Base-by-base conservation (phyloP, 2,797 vertebrate genomes). In the Ammospiza maritima region DNA sequence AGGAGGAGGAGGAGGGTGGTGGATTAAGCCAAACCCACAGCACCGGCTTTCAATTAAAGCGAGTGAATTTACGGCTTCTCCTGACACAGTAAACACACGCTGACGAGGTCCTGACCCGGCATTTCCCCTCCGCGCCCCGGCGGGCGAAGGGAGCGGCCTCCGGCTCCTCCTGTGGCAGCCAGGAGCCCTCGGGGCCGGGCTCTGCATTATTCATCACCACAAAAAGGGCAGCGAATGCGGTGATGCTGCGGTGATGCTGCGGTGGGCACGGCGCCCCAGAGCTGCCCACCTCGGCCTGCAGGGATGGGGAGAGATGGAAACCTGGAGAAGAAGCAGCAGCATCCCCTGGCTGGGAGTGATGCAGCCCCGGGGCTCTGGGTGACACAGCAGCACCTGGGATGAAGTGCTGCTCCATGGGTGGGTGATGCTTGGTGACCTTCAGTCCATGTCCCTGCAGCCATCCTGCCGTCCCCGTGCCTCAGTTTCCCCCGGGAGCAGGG, bases 21-120 rank as follows among this genome's bases (percentile, higher is more conserved):
- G 92, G 95, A 90, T 96, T 91, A 93, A 95, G 92, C 93, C 97
- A 96, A 97, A 97, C 96, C 96, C 96, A 94, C 95, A 97, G 95
- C 95, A 96, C 88, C 93, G 9, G 95, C 95, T 96, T 96, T 94
- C 96, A 96, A 97, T 97, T 96, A 97, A 96, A 94, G 74, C 62
- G 1, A 77, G 62, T 11, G 66, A 92, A 83, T 95, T 96, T 87
- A 96, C 69, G 6, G 96, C 94, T 93, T 71, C 88, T 95, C 91
- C 65, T 65, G 92, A 88, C 89, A 72, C 51, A 29, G 91, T 54
- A 89, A 96, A 95, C 77, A 85, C 40, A 6, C 3, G 3, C 72
- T 25, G 5, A 10, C 1, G 1, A 58, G 84, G 85, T 93, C 89
- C 85, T 2, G 54, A 88, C 94, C 90, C 3, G 2, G 66, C 32